phyloP scores from a whole-genome alignment of 53 echinoderm and acorn worm genomes.

The Arbacia lixula region DNA sequence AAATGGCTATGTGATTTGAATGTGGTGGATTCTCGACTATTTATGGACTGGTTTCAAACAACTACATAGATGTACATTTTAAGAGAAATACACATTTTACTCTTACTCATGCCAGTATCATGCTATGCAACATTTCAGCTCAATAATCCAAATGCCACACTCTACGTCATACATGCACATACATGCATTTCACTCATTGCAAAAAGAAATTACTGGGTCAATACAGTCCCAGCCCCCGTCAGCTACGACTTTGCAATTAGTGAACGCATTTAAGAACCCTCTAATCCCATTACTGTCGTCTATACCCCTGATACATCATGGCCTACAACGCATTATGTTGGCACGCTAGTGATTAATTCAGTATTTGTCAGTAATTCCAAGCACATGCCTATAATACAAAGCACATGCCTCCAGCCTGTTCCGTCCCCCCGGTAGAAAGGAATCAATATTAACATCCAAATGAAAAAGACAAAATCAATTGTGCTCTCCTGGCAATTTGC shows the following conservation, averaged over 20 bases:
- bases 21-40: too few species aligned
- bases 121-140: too few species aligned
- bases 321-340: slow-evolving; percentile 25
- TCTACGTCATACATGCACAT: too few species aligned
- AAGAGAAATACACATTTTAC: too few species aligned
- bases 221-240: too few species aligned
- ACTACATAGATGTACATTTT: too few species aligned
- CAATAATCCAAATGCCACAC: too few species aligned
- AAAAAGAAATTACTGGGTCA: too few species aligned
- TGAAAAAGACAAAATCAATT: slow-evolving; percentile 48
- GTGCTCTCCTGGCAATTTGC: slow-evolving; percentile 31
- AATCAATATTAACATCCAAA: slow-evolving; percentile 52
- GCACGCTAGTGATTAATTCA: slow-evolving; percentile 49
- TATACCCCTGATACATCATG: slow-evolving; percentile 24
- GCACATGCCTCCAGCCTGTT: background rate
- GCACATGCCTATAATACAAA: background rate
- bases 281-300: slow-evolving; percentile 42
- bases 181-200: too few species aligned
- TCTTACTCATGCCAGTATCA: too few species aligned
- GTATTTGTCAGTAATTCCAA: slow-evolving; percentile 20
- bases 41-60: too few species aligned
- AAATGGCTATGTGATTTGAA: too few species aligned
- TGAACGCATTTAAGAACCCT: slow-evolving; percentile 22
- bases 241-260: slow-evolving; percentile 50
- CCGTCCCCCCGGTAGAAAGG: background rate